These are phyloP conservation scores for Hippolais icterina DNA, from an alignment of 2,113 vertebrate species.

Conservation along the genomic window DNA sequence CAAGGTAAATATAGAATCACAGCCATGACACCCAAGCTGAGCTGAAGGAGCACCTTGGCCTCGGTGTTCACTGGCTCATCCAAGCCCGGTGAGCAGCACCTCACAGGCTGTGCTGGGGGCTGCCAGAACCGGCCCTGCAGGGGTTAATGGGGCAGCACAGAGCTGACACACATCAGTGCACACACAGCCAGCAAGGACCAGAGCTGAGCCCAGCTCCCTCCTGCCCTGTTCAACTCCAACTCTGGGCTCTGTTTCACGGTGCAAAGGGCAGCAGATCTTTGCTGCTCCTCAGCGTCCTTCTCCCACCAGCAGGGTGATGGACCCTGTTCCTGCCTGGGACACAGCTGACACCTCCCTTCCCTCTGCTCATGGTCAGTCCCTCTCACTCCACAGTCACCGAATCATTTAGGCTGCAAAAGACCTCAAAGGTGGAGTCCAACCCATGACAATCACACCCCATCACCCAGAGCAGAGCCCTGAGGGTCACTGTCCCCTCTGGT, in stretches of 20 bases:
- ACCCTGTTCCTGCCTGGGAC: background rate
- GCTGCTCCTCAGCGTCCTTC: background rate
- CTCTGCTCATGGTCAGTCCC: background rate
- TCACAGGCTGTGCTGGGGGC: background rate
- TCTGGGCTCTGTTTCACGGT: fast-evolving
- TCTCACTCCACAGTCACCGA: background rate
- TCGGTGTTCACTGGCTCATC: background rate
- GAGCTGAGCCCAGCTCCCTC: background rate
- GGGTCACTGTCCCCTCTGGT: background rate
- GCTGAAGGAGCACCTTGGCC: background rate
- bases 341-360: background rate
- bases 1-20: background rate
- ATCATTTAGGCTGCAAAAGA: background rate
- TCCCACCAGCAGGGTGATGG: background rate
- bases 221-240: fast-evolving
- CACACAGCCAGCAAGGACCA: background rate
- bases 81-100: background rate
- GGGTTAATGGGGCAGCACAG: background rate
- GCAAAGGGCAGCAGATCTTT: background rate
- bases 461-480: background rate
- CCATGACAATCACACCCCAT: fast-evolving
- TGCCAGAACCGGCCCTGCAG: background rate
- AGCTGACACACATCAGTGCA: background rate
- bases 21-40: background rate
- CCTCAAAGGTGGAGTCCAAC: background rate